phyloP scores from a whole-genome alignment of 2,113 vertebrate genomes.

The Anolis carolinensis region DNA sequence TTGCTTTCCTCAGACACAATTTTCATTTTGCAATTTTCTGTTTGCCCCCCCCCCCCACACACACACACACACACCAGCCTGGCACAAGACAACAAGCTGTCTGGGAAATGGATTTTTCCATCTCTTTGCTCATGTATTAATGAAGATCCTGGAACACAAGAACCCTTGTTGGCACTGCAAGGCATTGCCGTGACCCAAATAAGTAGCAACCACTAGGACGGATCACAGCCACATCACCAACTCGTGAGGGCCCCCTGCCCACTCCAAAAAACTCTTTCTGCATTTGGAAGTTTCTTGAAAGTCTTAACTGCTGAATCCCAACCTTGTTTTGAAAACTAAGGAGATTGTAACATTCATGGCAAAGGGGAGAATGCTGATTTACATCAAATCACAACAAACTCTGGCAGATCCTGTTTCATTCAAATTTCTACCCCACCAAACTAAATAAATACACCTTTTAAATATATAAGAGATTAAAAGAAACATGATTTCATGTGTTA shows the following conservation, averaged over 20 bases:
- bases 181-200: slow-evolving; percentile 23
- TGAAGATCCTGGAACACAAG: slow-evolving; percentile 15
- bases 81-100: slow-evolving; percentile 12
- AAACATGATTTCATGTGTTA: background rate
- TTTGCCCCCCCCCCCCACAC: background rate
- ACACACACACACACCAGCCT: background rate
- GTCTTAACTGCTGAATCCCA: slow-evolving; percentile 1
- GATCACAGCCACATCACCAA: slow-evolving; percentile 15
- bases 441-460: background rate
- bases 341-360: background rate
- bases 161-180: slow-evolving; percentile 25
- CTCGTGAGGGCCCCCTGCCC: background rate
- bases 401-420: background rate
- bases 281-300: slow-evolving; percentile 4
- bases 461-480: background rate
- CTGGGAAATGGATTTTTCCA: slow-evolving; percentile 29
- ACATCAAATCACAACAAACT: background rate
- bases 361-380: background rate
- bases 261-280: background rate
- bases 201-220: slow-evolving; percentile 8
- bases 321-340: slow-evolving; percentile 13
- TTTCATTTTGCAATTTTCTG: background rate
- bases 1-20: background rate
- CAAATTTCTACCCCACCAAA: background rate
- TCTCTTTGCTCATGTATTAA: slow-evolving; percentile 21